Evolutionary conservation across 1,140 invertebrate species (phyloP).

Genomic region (Drosophila ficusphila): DNA sequence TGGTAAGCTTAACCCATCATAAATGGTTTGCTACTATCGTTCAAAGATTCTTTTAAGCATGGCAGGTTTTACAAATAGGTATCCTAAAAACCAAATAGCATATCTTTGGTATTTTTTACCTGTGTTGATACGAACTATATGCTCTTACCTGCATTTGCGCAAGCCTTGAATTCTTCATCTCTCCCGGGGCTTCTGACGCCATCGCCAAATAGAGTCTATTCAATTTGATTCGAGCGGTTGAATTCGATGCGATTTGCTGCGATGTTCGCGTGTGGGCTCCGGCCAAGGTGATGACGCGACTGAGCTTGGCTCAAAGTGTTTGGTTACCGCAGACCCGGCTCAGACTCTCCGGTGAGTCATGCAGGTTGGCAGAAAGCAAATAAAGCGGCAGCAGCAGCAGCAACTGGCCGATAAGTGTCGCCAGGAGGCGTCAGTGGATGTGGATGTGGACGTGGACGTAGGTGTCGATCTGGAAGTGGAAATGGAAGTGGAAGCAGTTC

Average conservation of each 20-base stretch:
- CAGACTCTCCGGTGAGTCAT: constrained; percentile 64
- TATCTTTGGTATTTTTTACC: too few species aligned
- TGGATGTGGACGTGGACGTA: constrained; percentile 38
- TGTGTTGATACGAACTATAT: too few species aligned
- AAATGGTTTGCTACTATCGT: too few species aligned
- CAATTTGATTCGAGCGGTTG: constrained; percentile 15
- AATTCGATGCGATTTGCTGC: constrained; percentile 33
- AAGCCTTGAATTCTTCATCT: constrained; percentile 84
- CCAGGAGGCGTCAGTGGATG: constrained; percentile 57
- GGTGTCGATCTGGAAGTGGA: constrained; percentile 59
- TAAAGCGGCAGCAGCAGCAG: constrained; percentile 12
- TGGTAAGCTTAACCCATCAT: too few species aligned
- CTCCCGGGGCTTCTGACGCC: constrained; percentile 76
- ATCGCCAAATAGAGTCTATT: constrained; percentile 69
- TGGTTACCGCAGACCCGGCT: constrained; percentile 60
- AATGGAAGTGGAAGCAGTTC: constrained; percentile 41
- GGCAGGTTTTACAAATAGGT: too few species aligned
- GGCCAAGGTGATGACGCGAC: constrained; percentile 55
- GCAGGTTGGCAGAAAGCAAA: constrained; percentile 25
- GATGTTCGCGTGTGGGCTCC: constrained; percentile 51
- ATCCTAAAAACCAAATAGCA: too few species aligned
- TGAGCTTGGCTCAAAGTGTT: constrained; percentile 23
- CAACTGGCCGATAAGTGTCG: constrained; percentile 40
- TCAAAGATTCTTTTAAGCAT: too few species aligned
- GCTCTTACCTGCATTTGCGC: constrained; percentile 86